Conservation (phyloP, 2,797 vertebrate species). For the Ciconia nigra region DNA sequence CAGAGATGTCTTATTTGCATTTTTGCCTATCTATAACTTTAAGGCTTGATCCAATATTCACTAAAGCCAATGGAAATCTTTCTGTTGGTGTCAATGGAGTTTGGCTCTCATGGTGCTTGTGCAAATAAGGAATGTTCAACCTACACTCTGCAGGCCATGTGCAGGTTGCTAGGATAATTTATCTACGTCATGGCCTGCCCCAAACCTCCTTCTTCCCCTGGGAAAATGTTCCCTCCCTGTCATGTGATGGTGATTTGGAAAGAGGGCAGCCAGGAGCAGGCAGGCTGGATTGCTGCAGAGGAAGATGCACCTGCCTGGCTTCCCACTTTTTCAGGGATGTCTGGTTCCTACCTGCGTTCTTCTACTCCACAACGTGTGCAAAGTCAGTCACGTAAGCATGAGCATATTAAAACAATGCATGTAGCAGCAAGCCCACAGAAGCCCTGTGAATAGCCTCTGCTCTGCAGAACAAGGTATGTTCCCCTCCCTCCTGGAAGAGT, state of each 20-base stretch:
- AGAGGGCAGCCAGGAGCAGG: neutral
- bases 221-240: neutral
- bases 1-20: neutral
- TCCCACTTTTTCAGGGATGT: neutral
- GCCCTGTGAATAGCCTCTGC: neutral
- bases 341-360: neutral
- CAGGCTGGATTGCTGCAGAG: neutral
- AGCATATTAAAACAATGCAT: neutral
- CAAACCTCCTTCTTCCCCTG: neutral
- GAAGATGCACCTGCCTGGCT: neutral
- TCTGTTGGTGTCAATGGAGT: neutral
- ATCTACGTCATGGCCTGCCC: neutral
- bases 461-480: neutral
- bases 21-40: neutral
- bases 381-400: neutral
- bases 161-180: neutral
- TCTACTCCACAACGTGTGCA: neutral
- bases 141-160: neutral
- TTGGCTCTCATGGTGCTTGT: neutral
- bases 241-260: neutral
- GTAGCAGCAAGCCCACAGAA: conserved; percentile 29
- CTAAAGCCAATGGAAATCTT: neutral
- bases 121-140: neutral
- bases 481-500: neutral
- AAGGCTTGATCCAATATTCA: neutral